Percentiles rank a stretch among this genome's conserved stretches.
Evolutionary conservation across 2,888 invertebrate genomes (phyloP).

Genomic region (Cepaea hortensis): DNA sequence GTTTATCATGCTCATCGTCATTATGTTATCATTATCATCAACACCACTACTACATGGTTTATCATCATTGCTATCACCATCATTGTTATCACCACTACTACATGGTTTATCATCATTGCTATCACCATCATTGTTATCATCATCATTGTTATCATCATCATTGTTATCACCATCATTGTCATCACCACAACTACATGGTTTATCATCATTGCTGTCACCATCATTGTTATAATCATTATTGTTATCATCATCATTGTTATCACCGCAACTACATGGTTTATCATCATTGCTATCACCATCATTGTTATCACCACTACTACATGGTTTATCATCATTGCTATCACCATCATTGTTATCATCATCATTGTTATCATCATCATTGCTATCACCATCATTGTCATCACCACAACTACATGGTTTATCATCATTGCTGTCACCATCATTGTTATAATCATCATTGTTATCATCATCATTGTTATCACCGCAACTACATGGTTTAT

Average conservation of each 20-base stretch:
- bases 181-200: background rate
- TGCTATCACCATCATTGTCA: too few relatives aligned
- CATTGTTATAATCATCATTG: background rate
- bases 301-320: background rate
- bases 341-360: background rate
- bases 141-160: background rate
- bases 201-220: conserved; percentile 1
- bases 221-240: conserved; percentile 9
- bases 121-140: background rate
- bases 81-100: background rate
- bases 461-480: background rate
- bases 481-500: too few relatives aligned
- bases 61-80: background rate
- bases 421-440: background rate
- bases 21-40: background rate
- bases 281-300: too few relatives aligned
- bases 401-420: background rate
- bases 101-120: background rate
- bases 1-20: background rate
- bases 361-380: background rate
- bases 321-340: too few relatives aligned
- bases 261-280: background rate
- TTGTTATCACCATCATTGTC: background rate
- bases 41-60: background rate
- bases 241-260: background rate